phyloP scores from a whole-genome alignment of 1,140 invertebrate species.

The Wasmannia auropunctata region DNA sequence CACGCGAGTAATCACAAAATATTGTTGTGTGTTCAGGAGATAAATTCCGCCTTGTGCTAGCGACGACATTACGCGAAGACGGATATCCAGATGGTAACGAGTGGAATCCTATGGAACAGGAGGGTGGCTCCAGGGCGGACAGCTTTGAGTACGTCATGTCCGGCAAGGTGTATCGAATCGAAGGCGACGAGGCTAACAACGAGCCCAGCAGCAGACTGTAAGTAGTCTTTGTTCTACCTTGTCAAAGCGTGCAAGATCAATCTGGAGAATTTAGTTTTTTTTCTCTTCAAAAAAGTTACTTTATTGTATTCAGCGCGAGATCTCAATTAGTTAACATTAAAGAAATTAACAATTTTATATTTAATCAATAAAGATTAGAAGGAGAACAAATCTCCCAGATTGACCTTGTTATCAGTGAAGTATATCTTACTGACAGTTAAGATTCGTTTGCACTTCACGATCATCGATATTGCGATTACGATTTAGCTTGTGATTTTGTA shows the following conservation, averaged over 20 bases:
- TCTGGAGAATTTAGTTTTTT: background rate
- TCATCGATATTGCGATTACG: background rate
- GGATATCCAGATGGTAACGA: slow-evolving; percentile 98
- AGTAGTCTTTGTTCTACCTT: slow-evolving; percentile 82
- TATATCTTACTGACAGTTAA: background rate
- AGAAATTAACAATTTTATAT: background rate
- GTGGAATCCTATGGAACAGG: slow-evolving; percentile 94
- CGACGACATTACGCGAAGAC: slow-evolving; percentile 97
- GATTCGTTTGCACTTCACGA: slow-evolving; percentile 12
- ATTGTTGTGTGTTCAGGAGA: slow-evolving; percentile 87
- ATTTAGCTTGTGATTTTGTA: background rate
- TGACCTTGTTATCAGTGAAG: slow-evolving; percentile 10
- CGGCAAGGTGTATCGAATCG: slow-evolving; percentile 99
- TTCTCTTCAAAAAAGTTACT: background rate
- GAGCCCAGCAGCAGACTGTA: slow-evolving; percentile 94
- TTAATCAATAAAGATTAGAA: background rate
- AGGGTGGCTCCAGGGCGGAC: slow-evolving; percentile 95
- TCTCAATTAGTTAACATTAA: background rate
- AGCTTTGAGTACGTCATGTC: slow-evolving; percentile 99
- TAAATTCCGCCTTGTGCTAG: slow-evolving; percentile 97
- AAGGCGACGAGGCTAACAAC: slow-evolving; percentile 96
- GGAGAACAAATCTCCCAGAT: background rate
- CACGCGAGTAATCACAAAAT: slow-evolving; percentile 6
- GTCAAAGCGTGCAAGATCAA: background rate
- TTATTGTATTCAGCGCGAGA: background rate